phyloP scores from a whole-genome alignment of 2,888 invertebrate genomes.

The Diarsia brunnea region DNA sequence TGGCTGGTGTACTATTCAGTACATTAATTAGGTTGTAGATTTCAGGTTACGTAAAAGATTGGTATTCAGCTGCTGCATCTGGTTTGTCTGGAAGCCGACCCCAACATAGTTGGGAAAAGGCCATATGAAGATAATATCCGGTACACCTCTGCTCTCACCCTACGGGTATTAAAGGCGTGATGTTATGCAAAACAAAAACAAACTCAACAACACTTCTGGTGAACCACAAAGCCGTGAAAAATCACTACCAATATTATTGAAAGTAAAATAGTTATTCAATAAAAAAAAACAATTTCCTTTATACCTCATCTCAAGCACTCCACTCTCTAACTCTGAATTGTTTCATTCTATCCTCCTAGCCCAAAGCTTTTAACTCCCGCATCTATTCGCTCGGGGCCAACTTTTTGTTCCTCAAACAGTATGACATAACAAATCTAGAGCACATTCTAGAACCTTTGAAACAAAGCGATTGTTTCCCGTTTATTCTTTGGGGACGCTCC shows the following conservation, averaged over 20 bases:
- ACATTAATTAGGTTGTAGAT: no score
- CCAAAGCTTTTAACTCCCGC: slow-evolving; percentile 50
- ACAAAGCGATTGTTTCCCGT: slow-evolving; percentile 65
- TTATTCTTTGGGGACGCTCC: slow-evolving; percentile 58
- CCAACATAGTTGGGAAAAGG: no score
- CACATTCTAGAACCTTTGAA: slow-evolving; percentile 57
- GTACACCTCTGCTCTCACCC: no score
- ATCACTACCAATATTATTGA: background rate
- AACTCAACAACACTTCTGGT: background rate
- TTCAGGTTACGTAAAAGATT: no score
- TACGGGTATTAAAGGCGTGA: no score
- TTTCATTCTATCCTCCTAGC: slow-evolving; percentile 34
- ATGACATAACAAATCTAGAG: slow-evolving; percentile 51
- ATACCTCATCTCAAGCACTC: background rate
- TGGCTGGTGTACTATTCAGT: no score
- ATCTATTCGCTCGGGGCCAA: slow-evolving; percentile 48
- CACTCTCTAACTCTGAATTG: slow-evolving; percentile 9
- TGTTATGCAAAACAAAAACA: background rate
- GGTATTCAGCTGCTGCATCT: no score
- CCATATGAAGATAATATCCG: no score
- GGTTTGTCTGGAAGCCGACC: no score
- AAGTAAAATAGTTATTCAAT: slow-evolving; percentile 1
- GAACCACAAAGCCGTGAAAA: background rate
- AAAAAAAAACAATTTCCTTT: slow-evolving; percentile 1
- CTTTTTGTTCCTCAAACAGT: slow-evolving; percentile 61